These are phyloP conservation scores for Phyllopteryx taeniolatus DNA, from an alignment of 2,113 vertebrate genomes.

Conservation along the genomic window DNA sequence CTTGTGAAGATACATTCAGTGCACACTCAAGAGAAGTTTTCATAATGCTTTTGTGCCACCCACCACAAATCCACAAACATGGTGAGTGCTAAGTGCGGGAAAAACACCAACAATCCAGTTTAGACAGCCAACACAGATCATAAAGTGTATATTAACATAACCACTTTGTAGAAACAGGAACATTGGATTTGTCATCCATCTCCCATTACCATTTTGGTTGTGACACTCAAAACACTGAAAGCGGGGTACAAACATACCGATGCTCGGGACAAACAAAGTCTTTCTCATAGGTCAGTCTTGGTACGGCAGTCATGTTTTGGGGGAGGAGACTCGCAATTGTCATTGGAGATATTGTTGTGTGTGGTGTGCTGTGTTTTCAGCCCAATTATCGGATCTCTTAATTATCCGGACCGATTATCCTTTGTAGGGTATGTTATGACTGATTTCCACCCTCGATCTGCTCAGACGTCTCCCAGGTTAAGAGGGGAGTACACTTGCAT, in stretches of 20 bases:
- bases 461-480: too few relatives aligned
- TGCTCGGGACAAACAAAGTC: neutral
- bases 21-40: conserved; percentile 3
- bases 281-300: neutral
- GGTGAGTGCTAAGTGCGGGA: too few relatives aligned
- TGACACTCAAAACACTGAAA: neutral
- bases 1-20: neutral
- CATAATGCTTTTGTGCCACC: conserved; percentile 53
- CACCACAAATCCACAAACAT: neutral
- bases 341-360: too few relatives aligned
- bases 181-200: neutral
- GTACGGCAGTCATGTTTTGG: too few relatives aligned
- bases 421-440: too few relatives aligned
- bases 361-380: too few relatives aligned
- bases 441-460: too few relatives aligned
- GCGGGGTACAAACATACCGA: neutral
- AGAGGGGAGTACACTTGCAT: too few relatives aligned
- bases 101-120: neutral
- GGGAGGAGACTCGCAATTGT: too few relatives aligned
- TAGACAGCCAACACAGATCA: neutral
- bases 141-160: neutral
- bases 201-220: neutral
- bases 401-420: too few relatives aligned
- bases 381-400: too few relatives aligned
- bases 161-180: neutral